These are phyloP conservation scores for Philopedon plagiatum DNA, from an alignment of 2,888 invertebrate genomes.

Conservation along the genomic window DNA sequence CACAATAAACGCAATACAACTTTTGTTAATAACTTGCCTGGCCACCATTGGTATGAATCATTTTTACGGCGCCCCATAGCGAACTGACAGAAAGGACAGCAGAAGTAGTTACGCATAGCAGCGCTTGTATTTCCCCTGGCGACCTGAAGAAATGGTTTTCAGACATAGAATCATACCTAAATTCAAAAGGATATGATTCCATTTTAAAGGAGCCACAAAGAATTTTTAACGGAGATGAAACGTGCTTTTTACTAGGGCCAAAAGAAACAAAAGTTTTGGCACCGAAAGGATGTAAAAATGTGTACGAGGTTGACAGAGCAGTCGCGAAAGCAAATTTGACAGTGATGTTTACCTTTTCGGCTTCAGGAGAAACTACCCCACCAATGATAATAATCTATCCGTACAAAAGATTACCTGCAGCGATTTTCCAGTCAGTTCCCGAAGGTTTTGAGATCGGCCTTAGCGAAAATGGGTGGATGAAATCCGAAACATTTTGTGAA, in stretches of 20 bases:
- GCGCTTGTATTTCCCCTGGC: conserved; percentile 1
- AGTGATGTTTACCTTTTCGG: conserved; percentile 58
- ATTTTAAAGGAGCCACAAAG: background rate
- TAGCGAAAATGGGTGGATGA: conserved; percentile 46
- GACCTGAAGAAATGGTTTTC: conserved; percentile 8
- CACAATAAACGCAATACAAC: background rate
- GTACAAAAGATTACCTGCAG: conserved; percentile 23
- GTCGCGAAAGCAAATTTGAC: conserved; percentile 54
- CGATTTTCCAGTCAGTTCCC: conserved; percentile 16
- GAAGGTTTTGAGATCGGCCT: conserved; percentile 26
- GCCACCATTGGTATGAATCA: conserved; percentile 4
- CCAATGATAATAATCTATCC: conserved; percentile 27
- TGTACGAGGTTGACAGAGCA: conserved; percentile 1
- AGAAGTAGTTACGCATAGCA: background rate
- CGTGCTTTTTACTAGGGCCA: conserved; percentile 3
- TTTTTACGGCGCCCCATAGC: no score
- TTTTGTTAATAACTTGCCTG: conserved; percentile 13
- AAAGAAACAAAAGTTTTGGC: conserved; percentile 10
- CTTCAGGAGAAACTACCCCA: conserved; percentile 47
- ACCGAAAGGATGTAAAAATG: conserved; percentile 17
- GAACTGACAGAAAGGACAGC: no score
- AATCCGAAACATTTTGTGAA: conserved; percentile 35
- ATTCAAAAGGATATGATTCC: background rate
- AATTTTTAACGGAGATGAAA: conserved; percentile 12
- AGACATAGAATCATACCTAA: conserved; percentile 1